Evolutionary conservation across 2,113 vertebrate genomes (phyloP), one percentile per base, ranked within the genome.

Genomic region (Corythaixoides concolor): DNA sequence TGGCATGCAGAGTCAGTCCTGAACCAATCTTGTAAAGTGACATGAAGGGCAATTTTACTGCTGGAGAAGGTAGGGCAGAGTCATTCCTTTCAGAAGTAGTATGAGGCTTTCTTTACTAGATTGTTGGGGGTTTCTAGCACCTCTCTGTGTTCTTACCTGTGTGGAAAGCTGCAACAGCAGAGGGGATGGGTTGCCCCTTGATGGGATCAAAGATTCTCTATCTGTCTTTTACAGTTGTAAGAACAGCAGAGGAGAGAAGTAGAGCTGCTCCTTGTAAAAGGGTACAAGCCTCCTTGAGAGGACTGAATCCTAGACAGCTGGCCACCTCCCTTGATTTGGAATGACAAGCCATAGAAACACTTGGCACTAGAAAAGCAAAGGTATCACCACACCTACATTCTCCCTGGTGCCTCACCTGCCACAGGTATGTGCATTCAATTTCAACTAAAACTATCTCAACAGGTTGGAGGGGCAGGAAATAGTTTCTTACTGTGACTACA

Each of bases 361-460:
- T 83, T 82, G 73, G 28, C 78, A 45, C 83, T 94, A 91, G 82
- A 97, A 95, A 93, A 84, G 95, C 63, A 90, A 97, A 96, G 93
- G 91, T 94, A 74, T 95, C 37, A 9, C 94, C 95, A 96, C 97
- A 96, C 98, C 98, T 90, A 93, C 97, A 94, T 97, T 97, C 95
- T 97, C 96, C 80, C 73, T 73, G 60, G 20, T 84, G 96, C 97
- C 97, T 97, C 98, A 94, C 98, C 98, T 98, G 95, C 78, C 80
- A 78, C 78, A 98, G 97, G 96, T 95, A 98, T 98, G 98, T 87
- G 56, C 62, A 63, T 88, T 96, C 43, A 93, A 19, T 87, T 80
- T 87, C 82, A 90, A 67, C 97, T 97, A 97, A 98, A 98, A 98
- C 97, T 98, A 97, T 60, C 88, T 89, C 59, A 73, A 78, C 74